Conservation (phyloP, 2,113 vertebrate genomes). For the Condylura cristata region DNA sequence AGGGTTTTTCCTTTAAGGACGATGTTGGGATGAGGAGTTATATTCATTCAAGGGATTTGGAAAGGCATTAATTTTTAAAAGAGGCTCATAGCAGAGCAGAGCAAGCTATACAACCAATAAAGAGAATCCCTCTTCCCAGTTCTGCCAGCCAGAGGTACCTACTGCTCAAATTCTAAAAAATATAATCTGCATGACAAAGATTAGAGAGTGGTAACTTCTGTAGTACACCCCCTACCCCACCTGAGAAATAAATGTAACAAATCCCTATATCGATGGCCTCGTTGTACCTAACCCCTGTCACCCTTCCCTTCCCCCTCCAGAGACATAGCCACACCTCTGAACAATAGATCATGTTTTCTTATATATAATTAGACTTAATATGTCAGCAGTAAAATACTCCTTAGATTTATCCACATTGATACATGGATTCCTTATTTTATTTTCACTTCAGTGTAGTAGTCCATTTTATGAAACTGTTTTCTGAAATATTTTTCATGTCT, state of each 20-base stretch:
- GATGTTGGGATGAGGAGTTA: neutral
- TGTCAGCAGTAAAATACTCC: neutral
- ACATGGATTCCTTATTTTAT: neutral
- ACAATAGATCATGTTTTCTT: neutral
- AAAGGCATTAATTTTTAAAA: neutral
- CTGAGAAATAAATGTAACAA: neutral
- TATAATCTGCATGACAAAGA: neutral
- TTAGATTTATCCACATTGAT: neutral
- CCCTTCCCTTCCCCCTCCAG: neutral
- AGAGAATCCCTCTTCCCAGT: neutral
- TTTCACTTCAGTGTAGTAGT: neutral
- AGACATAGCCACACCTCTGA: neutral
- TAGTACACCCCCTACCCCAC: fast-evolving
- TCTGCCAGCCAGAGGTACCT: neutral
- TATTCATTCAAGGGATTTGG: neutral
- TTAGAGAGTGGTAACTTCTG: neutral
- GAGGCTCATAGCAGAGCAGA: neutral
- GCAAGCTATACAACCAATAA: neutral
- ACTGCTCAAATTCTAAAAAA: neutral
- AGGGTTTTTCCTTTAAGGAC: neutral
- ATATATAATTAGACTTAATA: neutral
- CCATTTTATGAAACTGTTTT: neutral
- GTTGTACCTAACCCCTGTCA: no score
- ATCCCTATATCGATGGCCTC: neutral
- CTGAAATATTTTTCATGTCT: neutral